These are phyloP conservation scores for Stercorarius parasiticus DNA, from an alignment of 2,113 vertebrate genomes.

Conservation along the genomic window DNA sequence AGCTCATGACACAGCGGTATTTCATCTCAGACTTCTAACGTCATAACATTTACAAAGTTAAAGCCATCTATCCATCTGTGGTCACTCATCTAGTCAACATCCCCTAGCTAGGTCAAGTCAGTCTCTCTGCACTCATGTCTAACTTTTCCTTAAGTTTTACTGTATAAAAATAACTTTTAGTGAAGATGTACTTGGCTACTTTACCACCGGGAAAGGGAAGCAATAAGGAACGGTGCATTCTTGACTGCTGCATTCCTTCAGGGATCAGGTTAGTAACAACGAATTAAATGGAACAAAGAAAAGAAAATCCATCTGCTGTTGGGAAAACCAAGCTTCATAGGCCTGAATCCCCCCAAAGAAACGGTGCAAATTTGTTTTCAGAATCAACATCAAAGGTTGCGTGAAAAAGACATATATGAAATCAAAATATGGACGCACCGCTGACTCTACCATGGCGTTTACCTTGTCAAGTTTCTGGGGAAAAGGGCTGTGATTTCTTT, in stretches of 20 bases:
- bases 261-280: conserved; percentile 25
- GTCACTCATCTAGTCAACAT: neutral
- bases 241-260: neutral
- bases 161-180: neutral
- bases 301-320: conserved; percentile 47
- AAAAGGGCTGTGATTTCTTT: neutral
- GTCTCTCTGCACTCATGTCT: neutral
- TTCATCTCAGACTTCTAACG: neutral
- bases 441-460: neutral
- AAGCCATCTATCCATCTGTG: neutral
- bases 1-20: neutral
- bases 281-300: conserved; percentile 46
- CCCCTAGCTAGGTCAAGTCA: neutral
- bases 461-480: neutral
- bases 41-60: neutral
- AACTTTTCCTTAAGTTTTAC: neutral
- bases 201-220: neutral
- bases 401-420: neutral
- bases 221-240: neutral
- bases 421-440: neutral
- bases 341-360: neutral
- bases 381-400: conserved; percentile 14
- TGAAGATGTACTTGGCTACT: conserved; percentile 16
- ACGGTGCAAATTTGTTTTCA: neutral
- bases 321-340: conserved; percentile 13